phyloP scores from a whole-genome alignment of 2,113 vertebrate species.

The Corvus cornix region DNA sequence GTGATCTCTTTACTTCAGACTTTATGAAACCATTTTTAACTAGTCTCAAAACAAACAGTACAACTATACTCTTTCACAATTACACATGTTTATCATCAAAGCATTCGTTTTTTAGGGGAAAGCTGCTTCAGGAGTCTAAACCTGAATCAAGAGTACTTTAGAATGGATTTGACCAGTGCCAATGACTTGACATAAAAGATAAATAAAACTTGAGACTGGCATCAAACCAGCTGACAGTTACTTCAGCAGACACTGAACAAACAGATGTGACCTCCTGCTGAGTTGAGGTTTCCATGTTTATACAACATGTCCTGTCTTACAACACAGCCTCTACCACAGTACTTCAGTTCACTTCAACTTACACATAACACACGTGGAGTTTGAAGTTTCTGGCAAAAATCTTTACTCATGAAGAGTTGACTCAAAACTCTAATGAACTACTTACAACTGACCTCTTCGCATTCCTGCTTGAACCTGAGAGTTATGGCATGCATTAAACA shows the following conservation, averaged over 20 bases:
- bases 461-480: background rate
- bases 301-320: background rate
- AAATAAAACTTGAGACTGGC: background rate
- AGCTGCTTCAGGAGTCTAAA: background rate
- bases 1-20: background rate
- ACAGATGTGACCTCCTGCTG: background rate
- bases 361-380: accelerated
- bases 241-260: background rate
- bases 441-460: background rate
- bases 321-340: background rate
- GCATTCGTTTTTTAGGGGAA: background rate
- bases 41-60: background rate
- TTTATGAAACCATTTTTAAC: background rate
- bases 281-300: background rate
- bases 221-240: background rate
- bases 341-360: background rate
- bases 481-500: background rate
- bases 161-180: background rate
- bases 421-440: background rate
- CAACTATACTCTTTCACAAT: background rate
- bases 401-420: background rate
- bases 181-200: background rate
- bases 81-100: background rate
- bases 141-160: background rate
- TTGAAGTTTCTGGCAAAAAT: background rate